These are phyloP conservation scores for Lytechinus variegatus DNA, from an alignment of 35 echinoderm and acorn worm species.

Conservation along the genomic window DNA sequence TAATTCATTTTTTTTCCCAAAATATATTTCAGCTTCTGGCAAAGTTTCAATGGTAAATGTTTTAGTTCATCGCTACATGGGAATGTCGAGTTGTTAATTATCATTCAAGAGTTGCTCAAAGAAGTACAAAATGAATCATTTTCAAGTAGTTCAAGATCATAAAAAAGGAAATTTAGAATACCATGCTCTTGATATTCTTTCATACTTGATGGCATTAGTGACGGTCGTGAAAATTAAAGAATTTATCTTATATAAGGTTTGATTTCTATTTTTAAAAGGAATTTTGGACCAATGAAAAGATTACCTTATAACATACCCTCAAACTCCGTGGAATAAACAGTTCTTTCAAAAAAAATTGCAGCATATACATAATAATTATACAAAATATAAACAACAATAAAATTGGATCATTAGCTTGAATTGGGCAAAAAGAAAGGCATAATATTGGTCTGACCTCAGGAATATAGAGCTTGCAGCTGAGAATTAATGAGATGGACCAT, in stretches of 20 bases:
- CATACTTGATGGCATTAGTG: too few relatives aligned
- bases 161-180: too few relatives aligned
- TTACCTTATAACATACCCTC: neutral
- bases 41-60: neutral
- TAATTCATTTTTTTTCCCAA: too few relatives aligned
- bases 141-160: too few relatives aligned
- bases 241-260: too few relatives aligned
- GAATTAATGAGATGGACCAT: neutral
- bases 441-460: neutral
- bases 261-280: too few relatives aligned
- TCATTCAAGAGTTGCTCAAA: neutral
- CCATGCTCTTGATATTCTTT: too few relatives aligned
- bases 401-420: neutral
- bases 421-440: neutral
- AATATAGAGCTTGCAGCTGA: neutral
- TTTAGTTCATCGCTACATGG: too few relatives aligned
- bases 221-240: too few relatives aligned
- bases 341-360: neutral
- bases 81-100: too few relatives aligned
- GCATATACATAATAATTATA: neutral
- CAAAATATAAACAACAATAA: neutral
- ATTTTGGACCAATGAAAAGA: neutral
- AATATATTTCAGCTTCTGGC: neutral
- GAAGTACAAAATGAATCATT: neutral
- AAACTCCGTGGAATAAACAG: neutral